Base-by-base conservation (phyloP, 2,797 vertebrate species). In the Clarias pachynema region DNA sequence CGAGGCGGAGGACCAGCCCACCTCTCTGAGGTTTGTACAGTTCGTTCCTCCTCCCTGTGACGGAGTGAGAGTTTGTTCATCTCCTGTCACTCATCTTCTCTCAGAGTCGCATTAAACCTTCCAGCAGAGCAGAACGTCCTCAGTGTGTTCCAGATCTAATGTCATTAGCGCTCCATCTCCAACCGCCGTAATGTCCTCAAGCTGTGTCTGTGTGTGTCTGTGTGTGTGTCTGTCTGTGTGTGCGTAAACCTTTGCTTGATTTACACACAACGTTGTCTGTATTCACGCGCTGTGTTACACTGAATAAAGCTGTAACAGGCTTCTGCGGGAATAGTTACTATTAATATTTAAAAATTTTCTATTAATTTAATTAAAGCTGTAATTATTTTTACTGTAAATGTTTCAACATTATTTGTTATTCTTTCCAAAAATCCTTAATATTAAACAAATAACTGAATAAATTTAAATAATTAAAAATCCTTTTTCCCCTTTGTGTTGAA, bases 21-120 rank as follows among this genome's bases (percentile, higher is more conserved):
- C 96, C 73, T 97, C 96, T 88, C 94, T 99, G 15, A 99, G 98
- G 98, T 99, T 86, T 75, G 92, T 79, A 70, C 77, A 84, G 86
- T 87, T 85, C 10, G 44, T 86, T 88, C 84, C 88, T 84, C 26
- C 68, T 63, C 66, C 12, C 66, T 81, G 49, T 78, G 73, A 77
- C 9, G 44, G 20, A n/a, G 24, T 9, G 26, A 22, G 16, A 16
- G 53, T 40, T 63, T 78, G 0, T 4, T 37, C 88, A 84, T 63
- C 60, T 44, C 26, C 40, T 18, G 44, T 22, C 2, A 20, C 31
- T 59, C 12, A 9, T 10, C 18, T 31, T 34, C 69, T 82, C 74
- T 78, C 74, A n/a, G 40, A 44, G 44, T 49, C 44, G 44, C 44
- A 6, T 49, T 49, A 53, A 53, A 91, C 56, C 29, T 81, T 79